Evolutionary conservation across 2,113 vertebrate species (phyloP).

Genomic region (Peromyscus polionotus): DNA sequence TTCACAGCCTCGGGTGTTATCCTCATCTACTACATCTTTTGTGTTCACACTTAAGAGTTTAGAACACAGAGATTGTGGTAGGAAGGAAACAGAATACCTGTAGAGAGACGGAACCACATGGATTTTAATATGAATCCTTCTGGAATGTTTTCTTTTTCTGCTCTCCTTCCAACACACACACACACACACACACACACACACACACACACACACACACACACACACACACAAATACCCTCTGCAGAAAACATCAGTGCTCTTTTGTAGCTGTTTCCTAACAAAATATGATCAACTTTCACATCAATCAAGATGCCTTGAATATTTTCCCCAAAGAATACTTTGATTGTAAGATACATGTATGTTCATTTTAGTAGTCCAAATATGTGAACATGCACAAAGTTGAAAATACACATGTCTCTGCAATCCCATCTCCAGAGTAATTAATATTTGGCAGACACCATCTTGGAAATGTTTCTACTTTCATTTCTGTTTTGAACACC

Average conservation of each 20-base stretch:
- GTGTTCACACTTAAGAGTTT: conserved; percentile 1
- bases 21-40: not conserved
- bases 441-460: not conserved
- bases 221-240: not conserved
- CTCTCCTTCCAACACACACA: not conserved
- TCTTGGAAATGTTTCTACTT: conserved; percentile 15
- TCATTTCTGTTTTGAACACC: conserved; percentile 33
- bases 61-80: not conserved
- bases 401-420: not conserved
- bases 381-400: not conserved
- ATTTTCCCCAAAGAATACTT: not conserved
- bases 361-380: conserved; percentile 31
- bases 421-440: not conserved
- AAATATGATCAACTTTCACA: not conserved
- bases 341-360: not conserved
- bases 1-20: not conserved
- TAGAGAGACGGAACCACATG: not conserved
- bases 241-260: not conserved
- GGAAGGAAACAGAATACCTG: conserved; percentile 14
- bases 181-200: not conserved
- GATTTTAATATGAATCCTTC: conserved; percentile 1
- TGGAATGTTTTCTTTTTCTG: not conserved
- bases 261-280: not conserved
- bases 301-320: conserved; percentile 15
- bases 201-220: not conserved